phyloP scores from a whole-genome alignment of 2,888 invertebrate genomes.

The Isoperla grammatica region DNA sequence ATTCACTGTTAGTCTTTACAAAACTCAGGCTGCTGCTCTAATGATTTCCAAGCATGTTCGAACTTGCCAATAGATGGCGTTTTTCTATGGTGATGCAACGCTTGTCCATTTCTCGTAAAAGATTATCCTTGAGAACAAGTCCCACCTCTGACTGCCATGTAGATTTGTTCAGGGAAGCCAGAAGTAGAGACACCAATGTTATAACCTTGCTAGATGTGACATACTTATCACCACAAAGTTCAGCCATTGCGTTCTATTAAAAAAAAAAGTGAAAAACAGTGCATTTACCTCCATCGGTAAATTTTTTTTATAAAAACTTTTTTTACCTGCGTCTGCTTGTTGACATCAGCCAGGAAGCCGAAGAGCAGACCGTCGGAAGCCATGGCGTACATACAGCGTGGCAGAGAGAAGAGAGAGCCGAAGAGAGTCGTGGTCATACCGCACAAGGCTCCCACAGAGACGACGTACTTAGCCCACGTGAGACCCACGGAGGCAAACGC shows the following conservation, averaged over 20 bases:
- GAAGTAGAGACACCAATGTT: slow-evolving; percentile 26
- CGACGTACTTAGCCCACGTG: slow-evolving; percentile 78
- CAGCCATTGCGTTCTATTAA: slow-evolving; percentile 30
- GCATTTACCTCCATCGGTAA: too few relatives aligned
- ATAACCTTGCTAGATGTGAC: slow-evolving; percentile 31
- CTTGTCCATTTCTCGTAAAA: slow-evolving; percentile 7
- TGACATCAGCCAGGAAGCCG: slow-evolving; percentile 69
- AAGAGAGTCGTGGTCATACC: slow-evolving; percentile 89
- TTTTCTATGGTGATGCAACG: background rate
- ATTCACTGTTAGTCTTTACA: too few relatives aligned
- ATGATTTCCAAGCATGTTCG: slow-evolving; percentile 35
- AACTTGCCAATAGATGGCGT: slow-evolving; percentile 32
- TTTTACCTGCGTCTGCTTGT: slow-evolving; percentile 68
- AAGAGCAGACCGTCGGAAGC: slow-evolving; percentile 83
- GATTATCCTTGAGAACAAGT: background rate
- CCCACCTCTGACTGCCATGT: background rate
- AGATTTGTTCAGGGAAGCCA: background rate
- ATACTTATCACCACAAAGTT: slow-evolving; percentile 31
- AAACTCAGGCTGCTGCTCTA: too few relatives aligned
- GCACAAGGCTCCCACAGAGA: slow-evolving; percentile 79
- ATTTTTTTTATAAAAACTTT: too few relatives aligned
- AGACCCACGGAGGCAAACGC: slow-evolving; percentile 70
- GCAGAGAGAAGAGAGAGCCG: slow-evolving; percentile 79
- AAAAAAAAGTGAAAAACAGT: slow-evolving; percentile 26
- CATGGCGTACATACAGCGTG: slow-evolving; percentile 86